phyloP scores from a whole-genome alignment of 2,888 invertebrate genomes.

The Bugula neritina region DNA sequence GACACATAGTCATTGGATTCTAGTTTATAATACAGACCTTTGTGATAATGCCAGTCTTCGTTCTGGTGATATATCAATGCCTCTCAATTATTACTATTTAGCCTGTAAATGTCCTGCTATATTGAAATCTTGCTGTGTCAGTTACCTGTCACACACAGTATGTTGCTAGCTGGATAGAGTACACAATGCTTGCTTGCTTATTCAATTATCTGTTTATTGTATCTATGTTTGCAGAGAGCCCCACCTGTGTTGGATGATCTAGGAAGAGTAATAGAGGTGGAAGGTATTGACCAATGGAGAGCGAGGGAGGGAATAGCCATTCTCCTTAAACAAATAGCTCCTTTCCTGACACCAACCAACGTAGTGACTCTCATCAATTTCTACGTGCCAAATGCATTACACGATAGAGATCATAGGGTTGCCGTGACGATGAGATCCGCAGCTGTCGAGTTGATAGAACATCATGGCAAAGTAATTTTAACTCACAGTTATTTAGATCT shows the following conservation, averaged over 20 bases:
- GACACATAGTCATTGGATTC: too few relatives aligned
- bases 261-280: conserved; percentile 73
- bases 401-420: conserved; percentile 75
- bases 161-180: too few relatives aligned
- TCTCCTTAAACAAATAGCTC: conserved; percentile 72
- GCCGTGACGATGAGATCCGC: conserved; percentile 86
- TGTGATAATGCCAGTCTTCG: too few relatives aligned
- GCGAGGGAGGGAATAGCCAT: conserved; percentile 81
- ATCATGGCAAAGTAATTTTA: conserved; percentile 85
- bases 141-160: too few relatives aligned
- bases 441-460: conserved; percentile 82
- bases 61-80: too few relatives aligned
- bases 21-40: too few relatives aligned
- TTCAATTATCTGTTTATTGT: too few relatives aligned
- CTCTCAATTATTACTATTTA: too few relatives aligned
- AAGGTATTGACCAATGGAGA: conserved; percentile 82
- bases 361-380: conserved; percentile 59
- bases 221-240: conserved; percentile 40
- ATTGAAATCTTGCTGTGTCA: too few relatives aligned
- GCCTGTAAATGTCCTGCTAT: too few relatives aligned
- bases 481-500: too few relatives aligned
- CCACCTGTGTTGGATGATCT: conserved; percentile 71
- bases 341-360: conserved; percentile 64
- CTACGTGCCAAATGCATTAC: conserved; percentile 72
- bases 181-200: too few relatives aligned